These are phyloP conservation scores for Aelia acuminata DNA, from an alignment of 2,888 invertebrate genomes.

Conservation along the genomic window DNA sequence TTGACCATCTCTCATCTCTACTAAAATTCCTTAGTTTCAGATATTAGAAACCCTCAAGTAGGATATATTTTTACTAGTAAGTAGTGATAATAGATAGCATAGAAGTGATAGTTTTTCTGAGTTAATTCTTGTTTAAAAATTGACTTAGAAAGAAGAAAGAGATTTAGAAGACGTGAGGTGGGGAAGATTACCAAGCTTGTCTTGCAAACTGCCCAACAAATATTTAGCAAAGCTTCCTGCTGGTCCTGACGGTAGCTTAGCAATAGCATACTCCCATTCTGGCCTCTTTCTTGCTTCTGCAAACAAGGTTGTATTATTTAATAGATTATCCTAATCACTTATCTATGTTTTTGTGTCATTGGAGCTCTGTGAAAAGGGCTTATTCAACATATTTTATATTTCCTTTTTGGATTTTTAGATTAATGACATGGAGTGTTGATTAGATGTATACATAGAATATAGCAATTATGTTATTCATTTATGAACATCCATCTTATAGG, in stretches of 20 bases:
- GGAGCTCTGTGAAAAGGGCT: no score
- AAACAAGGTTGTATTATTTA: conserved; percentile 44
- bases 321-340: background rate
- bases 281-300: conserved; percentile 72
- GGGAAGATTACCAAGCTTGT: conserved; percentile 73
- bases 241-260: conserved; percentile 71
- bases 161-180: conserved; percentile 68
- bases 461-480: no score
- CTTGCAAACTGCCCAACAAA: conserved; percentile 76
- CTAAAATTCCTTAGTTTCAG: no score
- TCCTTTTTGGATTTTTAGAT: no score
- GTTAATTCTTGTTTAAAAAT: background rate
- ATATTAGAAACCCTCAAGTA: no score
- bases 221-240: conserved; percentile 69
- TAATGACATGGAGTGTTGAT: no score
- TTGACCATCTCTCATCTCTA: no score
- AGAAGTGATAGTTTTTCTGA: background rate
- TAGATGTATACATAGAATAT: no score
- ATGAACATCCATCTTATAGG: no score
- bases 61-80: no score
- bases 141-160: conserved; percentile 54
- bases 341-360: background rate
- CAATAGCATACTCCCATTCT: conserved; percentile 71
- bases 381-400: no score
- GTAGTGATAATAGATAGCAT: no score